These are phyloP conservation scores for Caenorhabditis japonica DNA, from an alignment of 2,888 invertebrate species.

Conservation along the genomic window DNA sequence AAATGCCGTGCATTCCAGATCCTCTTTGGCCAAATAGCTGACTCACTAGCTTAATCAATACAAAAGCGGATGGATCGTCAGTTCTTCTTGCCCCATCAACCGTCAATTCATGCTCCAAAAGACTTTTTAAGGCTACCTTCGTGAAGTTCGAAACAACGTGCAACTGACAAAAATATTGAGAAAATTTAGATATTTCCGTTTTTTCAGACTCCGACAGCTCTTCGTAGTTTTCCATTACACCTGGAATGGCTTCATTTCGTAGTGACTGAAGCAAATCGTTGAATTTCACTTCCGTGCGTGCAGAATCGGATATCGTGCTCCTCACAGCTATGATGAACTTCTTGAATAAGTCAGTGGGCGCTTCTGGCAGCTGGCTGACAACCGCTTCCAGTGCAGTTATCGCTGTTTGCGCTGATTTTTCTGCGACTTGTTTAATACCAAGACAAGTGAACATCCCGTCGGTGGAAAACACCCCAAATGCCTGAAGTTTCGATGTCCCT, in stretches of 20 bases:
- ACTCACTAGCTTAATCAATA: background rate
- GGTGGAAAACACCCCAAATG: no score
- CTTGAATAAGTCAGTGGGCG: constrained; percentile 13
- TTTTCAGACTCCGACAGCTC: constrained; percentile 2
- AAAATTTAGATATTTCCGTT: background rate
- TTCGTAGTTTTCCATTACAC: background rate
- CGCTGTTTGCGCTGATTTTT: constrained; percentile 26
- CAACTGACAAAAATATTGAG: constrained; percentile 15
- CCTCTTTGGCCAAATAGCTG: constrained; percentile 11
- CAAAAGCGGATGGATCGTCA: background rate
- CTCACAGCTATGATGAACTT: constrained; percentile 10
- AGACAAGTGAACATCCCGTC: constrained; percentile 15
- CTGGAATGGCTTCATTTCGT: constrained; percentile 3
- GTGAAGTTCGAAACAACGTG: constrained; percentile 20
- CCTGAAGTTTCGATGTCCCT: no score
- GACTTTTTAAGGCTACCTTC: background rate
- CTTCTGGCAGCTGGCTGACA: background rate
- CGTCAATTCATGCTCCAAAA: constrained; percentile 10
- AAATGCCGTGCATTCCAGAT: constrained; percentile 6
- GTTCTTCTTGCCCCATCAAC: background rate
- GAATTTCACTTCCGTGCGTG: constrained; percentile 1
- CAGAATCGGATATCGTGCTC: constrained; percentile 20
- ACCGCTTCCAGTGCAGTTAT: background rate
- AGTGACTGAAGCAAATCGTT: background rate
- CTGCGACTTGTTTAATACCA: constrained; percentile 13